These are phyloP conservation scores for Epirrhoe alternata DNA, from an alignment of 2,888 invertebrate genomes.

Conservation along the genomic window DNA sequence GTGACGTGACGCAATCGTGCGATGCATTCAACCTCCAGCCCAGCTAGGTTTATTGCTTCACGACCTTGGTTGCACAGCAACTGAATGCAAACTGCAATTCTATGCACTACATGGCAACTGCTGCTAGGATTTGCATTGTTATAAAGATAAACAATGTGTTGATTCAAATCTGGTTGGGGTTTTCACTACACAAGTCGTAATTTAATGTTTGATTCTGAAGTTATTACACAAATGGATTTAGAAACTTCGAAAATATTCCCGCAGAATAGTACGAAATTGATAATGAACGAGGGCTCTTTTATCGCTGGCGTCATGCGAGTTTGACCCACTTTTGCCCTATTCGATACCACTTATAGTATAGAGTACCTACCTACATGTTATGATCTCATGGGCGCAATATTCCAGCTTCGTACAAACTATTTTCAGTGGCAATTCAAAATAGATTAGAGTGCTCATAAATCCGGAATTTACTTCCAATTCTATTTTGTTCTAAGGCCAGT, in stretches of 20 bases:
- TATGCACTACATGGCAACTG: constrained; percentile 53
- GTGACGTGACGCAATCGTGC: constrained; percentile 63
- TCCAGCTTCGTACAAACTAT: constrained; percentile 57
- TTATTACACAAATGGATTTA: neutral
- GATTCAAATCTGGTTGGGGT: neutral
- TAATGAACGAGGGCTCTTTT: constrained; percentile 79
- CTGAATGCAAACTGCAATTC: constrained; percentile 72
- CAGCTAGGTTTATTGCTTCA: constrained; percentile 75
- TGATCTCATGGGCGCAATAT: constrained; percentile 64
- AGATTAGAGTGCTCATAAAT: constrained; percentile 54
- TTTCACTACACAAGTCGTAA: neutral
- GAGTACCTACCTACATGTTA: constrained; percentile 60
- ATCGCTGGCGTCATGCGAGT: constrained; percentile 79
- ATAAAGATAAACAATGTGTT: constrained; percentile 1
- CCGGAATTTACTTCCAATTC: constrained; percentile 52
- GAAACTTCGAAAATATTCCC: constrained; percentile 20
- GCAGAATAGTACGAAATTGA: constrained; percentile 62
- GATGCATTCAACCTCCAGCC: constrained; percentile 69
- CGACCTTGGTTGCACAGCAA: constrained; percentile 77
- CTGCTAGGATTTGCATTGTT: constrained; percentile 25
- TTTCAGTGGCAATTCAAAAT: constrained; percentile 55
- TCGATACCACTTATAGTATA: constrained; percentile 75
- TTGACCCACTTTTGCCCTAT: constrained; percentile 78
- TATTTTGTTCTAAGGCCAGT: constrained; percentile 56
- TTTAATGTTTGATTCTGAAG: constrained; percentile 1